Evolutionary conservation across 2,888 invertebrate genomes (phyloP).

Genomic region (Drosophila emarginata): DNA sequence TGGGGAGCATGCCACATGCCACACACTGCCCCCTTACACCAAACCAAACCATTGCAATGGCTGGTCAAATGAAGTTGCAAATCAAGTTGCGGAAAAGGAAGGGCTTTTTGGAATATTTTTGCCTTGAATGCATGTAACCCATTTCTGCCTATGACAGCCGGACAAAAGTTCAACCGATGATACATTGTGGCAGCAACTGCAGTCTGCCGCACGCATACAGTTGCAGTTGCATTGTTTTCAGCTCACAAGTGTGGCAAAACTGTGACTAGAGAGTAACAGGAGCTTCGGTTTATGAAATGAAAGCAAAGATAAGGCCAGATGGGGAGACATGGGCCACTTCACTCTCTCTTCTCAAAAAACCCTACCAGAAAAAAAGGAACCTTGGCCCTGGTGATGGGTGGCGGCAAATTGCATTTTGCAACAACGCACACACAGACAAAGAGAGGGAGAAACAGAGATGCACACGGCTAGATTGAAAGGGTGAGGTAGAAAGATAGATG

Average conservation of each 20-base stretch:
- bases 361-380: constrained; percentile 41
- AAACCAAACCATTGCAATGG: constrained; percentile 26
- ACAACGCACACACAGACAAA: constrained; percentile 5
- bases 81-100: constrained; percentile 58
- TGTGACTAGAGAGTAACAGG: constrained; percentile 54
- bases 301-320: constrained; percentile 71
- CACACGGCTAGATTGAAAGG: constrained; percentile 46
- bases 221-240: constrained; percentile 59
- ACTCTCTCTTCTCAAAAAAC: not conserved
- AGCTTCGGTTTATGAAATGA: constrained; percentile 72
- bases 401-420: constrained; percentile 73
- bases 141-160: constrained; percentile 71
- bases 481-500: not conserved
- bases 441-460: constrained; percentile 36
- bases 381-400: constrained; percentile 48
- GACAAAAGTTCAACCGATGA: constrained; percentile 74
- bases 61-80: constrained; percentile 68
- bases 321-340: constrained; percentile 17
- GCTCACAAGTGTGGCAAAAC: constrained; percentile 65
- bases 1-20: constrained; percentile 12
- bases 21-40: not conserved
- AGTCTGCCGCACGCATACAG: constrained; percentile 57
- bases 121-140: constrained; percentile 59
- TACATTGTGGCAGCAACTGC: constrained; percentile 73
- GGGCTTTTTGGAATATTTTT: constrained; percentile 20